A percentile compares a stretch with the other conserved stretches of the same genome.
Evolutionary conservation across 1,140 invertebrate species (phyloP).

Genomic region (Sycophila sp.): DNA sequence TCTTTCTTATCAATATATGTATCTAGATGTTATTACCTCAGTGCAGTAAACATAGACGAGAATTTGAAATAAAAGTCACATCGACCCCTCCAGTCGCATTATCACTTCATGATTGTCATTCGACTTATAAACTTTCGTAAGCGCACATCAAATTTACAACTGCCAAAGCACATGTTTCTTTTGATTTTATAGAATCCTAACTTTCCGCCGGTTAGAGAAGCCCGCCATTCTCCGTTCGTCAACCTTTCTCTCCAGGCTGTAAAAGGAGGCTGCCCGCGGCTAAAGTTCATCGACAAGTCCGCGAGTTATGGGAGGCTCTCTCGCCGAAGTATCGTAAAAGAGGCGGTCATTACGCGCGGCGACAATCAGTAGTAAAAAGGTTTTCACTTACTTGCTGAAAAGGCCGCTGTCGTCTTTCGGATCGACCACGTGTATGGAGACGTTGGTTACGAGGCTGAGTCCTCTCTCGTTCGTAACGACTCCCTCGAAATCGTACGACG

Average conservation of each 20-base stretch:
- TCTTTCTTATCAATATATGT: no score
- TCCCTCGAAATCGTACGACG: conserved; percentile 83
- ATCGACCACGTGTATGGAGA: conserved; percentile 84
- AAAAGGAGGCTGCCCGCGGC: background rate
- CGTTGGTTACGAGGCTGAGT: conserved; percentile 78
- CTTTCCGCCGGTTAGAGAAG: no score
- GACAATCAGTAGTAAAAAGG: background rate
- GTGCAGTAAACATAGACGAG: no score
- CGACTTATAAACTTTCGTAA: no score
- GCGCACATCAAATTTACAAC: no score
- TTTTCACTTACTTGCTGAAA: conserved; percentile 73
- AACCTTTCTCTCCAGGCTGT: background rate
- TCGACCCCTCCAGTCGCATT: no score
- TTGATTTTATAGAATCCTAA: no score
- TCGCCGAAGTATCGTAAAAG: background rate
- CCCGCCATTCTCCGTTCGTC: background rate
- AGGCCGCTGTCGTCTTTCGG: conserved; percentile 75
- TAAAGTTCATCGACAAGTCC: background rate
- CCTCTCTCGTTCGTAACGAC: conserved; percentile 77
- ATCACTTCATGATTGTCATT: no score
- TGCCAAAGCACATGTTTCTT: no score
- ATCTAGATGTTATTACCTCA: no score
- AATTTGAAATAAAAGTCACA: no score
- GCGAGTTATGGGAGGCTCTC: background rate
- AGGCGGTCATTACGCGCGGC: background rate